phyloP scores from a whole-genome alignment of 2,888 invertebrate species.

The Caradrina clavipalpis region DNA sequence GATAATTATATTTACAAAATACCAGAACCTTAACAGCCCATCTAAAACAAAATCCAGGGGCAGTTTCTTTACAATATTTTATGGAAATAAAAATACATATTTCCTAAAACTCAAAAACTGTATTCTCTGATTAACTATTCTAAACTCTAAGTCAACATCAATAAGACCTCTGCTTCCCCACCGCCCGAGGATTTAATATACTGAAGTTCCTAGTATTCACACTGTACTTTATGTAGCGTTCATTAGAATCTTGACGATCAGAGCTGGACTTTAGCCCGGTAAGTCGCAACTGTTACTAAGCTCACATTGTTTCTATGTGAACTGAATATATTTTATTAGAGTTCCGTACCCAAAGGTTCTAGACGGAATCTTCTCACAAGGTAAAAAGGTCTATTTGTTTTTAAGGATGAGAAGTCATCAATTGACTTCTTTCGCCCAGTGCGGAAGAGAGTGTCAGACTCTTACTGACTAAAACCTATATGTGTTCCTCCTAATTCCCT shows the following conservation, averaged over 20 bases:
- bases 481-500: too few relatives aligned
- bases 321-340: background rate
- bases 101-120: background rate
- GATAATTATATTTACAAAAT: too few relatives aligned
- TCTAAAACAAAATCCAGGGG: too few relatives aligned
- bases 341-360: too few relatives aligned
- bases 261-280: slow-evolving; percentile 7
- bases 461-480: too few relatives aligned
- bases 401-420: too few relatives aligned
- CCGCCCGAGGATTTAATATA: slow-evolving; percentile 26
- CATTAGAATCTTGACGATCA: slow-evolving; percentile 1
- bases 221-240: slow-evolving; percentile 10
- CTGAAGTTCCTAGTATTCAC: slow-evolving; percentile 22
- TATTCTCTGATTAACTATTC: slow-evolving; percentile 2
- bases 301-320: background rate
- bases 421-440: too few relatives aligned
- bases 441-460: too few relatives aligned
- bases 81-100: background rate
- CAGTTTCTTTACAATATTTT: too few relatives aligned
- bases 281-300: slow-evolving; percentile 8
- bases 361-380: too few relatives aligned
- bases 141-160: slow-evolving; percentile 24
- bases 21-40: too few relatives aligned
- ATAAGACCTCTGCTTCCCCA: slow-evolving; percentile 6
- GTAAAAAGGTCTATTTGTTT: too few relatives aligned